Percentiles rank a stretch among this genome's conserved stretches.
These are phyloP conservation scores for Peromyscus nudipes DNA, from an alignment of 2,797 vertebrate genomes.

Conservation along the genomic window DNA sequence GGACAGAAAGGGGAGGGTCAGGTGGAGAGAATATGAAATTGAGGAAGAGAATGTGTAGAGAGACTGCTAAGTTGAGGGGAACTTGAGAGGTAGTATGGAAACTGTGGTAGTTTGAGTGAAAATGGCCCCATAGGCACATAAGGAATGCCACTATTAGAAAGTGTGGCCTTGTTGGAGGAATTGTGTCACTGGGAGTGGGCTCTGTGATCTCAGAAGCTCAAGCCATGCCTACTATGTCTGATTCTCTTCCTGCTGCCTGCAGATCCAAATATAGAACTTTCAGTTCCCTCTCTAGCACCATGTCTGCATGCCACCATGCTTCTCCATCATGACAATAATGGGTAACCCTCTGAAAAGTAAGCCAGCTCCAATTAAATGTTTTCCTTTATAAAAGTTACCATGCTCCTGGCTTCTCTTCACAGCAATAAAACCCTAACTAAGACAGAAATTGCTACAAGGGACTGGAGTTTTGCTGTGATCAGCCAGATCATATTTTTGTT, in stretches of 20 bases:
- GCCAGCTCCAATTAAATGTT: background rate
- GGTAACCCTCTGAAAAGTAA: background rate
- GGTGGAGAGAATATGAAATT: background rate
- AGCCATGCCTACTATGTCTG: background rate
- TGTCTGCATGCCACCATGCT: background rate
- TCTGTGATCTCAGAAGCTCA: background rate
- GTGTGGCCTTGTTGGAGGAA: background rate
- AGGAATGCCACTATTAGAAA: background rate
- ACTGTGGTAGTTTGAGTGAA: background rate
- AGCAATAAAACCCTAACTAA: background rate
- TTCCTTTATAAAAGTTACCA: background rate
- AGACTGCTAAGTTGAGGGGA: background rate
- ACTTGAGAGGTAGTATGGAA: background rate
- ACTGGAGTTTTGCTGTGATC: no score
- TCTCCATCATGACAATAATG: background rate
- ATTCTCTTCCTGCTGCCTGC: background rate
- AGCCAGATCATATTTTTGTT: no score
- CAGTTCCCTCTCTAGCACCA: background rate
- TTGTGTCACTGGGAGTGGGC: background rate
- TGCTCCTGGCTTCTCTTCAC: background rate
- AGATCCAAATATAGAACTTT: background rate
- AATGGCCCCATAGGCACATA: background rate
- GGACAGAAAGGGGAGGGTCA: no score
- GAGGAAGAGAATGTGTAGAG: background rate
- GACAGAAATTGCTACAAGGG: background rate